Percentiles rank a stretch among this genome's conserved stretches.
phyloP scores from a whole-genome alignment of 2,113 vertebrate genomes.

The Brachionichthys hirsutus region DNA sequence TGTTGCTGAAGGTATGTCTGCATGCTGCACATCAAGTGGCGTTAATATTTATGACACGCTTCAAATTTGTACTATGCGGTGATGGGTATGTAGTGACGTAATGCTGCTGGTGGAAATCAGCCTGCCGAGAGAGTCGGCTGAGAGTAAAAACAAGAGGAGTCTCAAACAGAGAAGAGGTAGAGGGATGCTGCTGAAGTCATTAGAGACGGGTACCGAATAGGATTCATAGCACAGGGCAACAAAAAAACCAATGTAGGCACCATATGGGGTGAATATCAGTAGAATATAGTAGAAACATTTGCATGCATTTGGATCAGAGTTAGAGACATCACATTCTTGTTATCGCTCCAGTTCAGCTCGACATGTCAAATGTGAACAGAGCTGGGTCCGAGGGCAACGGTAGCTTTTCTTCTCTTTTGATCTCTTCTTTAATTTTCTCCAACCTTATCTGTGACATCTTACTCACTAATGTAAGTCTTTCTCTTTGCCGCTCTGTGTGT shows the following conservation, averaged over 20 bases:
- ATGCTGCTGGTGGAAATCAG: slow-evolving; percentile 27
- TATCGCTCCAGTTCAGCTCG: slow-evolving; percentile 24
- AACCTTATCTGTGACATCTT: slow-evolving; percentile 22
- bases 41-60: slow-evolving; percentile 44
- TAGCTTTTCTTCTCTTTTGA: slow-evolving; percentile 30
- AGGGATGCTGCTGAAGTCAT: slow-evolving; percentile 31
- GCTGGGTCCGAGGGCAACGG: slow-evolving; percentile 30
- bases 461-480: slow-evolving; percentile 2
- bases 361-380: slow-evolving; percentile 39
- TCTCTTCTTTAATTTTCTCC: slow-evolving; percentile 27
- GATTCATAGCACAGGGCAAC: slow-evolving; percentile 30
- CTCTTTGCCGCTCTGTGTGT: not conserved
- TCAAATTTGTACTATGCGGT: slow-evolving; percentile 31
- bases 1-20: not conserved
- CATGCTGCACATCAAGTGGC: slow-evolving; percentile 23
- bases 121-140: slow-evolving; percentile 27
- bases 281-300: slow-evolving; percentile 29
- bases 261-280: slow-evolving; percentile 46
- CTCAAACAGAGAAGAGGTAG: slow-evolving; percentile 14
- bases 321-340: slow-evolving; percentile 2
- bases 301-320: slow-evolving; percentile 15
- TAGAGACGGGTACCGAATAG: slow-evolving; percentile 28
- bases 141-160: slow-evolving; percentile 6
- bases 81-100: slow-evolving; percentile 41
- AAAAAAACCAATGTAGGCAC: slow-evolving; percentile 41